phyloP scores from a whole-genome alignment of 1,140 invertebrate genomes.

The Calephelis nemesis region DNA sequence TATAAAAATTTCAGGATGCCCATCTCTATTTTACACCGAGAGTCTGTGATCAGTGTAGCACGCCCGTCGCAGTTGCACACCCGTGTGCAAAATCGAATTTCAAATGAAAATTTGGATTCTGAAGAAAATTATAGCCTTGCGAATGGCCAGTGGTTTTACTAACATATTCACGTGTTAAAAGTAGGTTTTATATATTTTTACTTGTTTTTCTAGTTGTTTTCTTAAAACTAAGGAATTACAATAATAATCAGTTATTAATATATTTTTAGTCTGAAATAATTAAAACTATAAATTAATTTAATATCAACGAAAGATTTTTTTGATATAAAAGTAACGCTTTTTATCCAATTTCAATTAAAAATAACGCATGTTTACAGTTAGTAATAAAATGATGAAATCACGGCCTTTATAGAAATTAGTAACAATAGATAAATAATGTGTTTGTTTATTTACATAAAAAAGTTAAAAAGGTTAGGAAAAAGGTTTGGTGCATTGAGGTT shows the following conservation, averaged over 20 bases:
- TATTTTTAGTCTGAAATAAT: not conserved
- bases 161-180: slow-evolving; percentile 32
- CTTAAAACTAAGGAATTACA: not conserved
- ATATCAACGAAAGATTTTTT: not conserved
- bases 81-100: slow-evolving; percentile 43
- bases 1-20: slow-evolving; percentile 17
- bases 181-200: slow-evolving; percentile 33
- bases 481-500: slow-evolving; percentile 38
- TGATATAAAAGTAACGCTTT: too few species aligned
- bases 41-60: slow-evolving; percentile 54
- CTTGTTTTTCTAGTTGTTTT: slow-evolving; percentile 4
- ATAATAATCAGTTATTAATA: too few species aligned
- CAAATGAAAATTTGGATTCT: slow-evolving; percentile 44
- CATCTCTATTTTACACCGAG: slow-evolving; percentile 38
- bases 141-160: slow-evolving; percentile 38
- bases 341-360: too few species aligned
- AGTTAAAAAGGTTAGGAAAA: slow-evolving; percentile 23
- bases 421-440: not conserved
- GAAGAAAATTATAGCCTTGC: slow-evolving; percentile 33
- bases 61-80: slow-evolving; percentile 52
- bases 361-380: not conserved
- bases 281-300: not conserved
- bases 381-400: not conserved
- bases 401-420: not conserved
- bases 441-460: slow-evolving; percentile 15